Conservation (phyloP, 2,888 invertebrate species). For the Agrochola litura region DNA sequence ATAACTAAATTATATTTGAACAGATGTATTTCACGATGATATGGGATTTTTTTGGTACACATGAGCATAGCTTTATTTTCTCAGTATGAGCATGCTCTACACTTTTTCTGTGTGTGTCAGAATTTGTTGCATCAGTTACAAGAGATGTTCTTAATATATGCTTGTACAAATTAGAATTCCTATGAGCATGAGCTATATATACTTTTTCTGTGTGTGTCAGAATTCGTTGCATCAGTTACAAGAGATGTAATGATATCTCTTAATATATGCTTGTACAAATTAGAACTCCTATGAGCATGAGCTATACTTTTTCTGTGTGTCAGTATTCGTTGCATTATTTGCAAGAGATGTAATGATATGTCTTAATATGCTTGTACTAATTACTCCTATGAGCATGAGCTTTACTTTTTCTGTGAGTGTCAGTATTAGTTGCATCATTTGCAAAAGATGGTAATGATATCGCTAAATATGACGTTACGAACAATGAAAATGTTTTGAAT, state of each 20-base stretch:
- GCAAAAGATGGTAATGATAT: neutral
- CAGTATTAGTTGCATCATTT: slow-evolving; percentile 3
- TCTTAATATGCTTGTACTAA: neutral
- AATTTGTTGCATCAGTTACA: neutral
- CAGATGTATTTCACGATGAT: slow-evolving; percentile 58
- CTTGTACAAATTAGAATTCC: slow-evolving; percentile 5
- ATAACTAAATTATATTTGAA: slow-evolving; percentile 79
- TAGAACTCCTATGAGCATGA: neutral
- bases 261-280: no score
- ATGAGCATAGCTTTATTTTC: slow-evolving; percentile 14
- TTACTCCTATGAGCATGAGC: slow-evolving; percentile 10
- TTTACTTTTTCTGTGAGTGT: neutral
- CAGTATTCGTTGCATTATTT: neutral
- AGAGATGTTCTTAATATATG: neutral
- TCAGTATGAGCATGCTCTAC: neutral
- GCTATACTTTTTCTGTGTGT: neutral
- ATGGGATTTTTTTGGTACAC: slow-evolving; percentile 35
- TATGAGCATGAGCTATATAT: neutral
- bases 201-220: neutral
- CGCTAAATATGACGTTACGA: neutral
- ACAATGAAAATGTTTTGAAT: slow-evolving; percentile 9
- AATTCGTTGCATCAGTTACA: neutral
- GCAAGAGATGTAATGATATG: neutral
- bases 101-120: neutral
- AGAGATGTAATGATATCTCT: no score